phyloP scores from a whole-genome alignment of 2,888 invertebrate species.

The Phymatocera aterrima region DNA sequence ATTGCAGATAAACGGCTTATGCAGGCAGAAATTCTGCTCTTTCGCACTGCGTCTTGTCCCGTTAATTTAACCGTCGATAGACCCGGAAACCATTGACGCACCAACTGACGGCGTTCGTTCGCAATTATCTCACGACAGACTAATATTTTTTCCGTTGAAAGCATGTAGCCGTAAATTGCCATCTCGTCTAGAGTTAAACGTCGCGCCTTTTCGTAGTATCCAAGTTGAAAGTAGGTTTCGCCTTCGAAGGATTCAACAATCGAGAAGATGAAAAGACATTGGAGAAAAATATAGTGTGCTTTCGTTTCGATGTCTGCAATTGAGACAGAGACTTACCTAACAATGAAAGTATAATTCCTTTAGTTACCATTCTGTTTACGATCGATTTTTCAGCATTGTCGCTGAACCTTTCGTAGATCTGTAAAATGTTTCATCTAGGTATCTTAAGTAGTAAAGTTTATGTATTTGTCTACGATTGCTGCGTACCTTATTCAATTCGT shows the following conservation, averaged over 20 bases:
- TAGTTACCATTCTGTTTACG: conserved; percentile 35
- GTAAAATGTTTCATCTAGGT: not conserved
- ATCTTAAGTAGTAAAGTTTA: not conserved
- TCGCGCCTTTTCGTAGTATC: conserved; percentile 24
- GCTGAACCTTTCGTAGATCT: conserved; percentile 6
- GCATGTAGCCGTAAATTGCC: conserved; percentile 33
- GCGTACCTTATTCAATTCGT: conserved; percentile 54
- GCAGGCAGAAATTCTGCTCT: conserved; percentile 52
- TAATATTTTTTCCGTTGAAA: not conserved
- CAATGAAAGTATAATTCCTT: conserved; percentile 51
- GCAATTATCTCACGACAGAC: conserved; percentile 48
- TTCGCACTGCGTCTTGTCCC: conserved; percentile 38
- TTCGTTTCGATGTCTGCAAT: too few species aligned
- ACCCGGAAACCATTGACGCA: conserved; percentile 44
- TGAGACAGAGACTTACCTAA: conserved; percentile 49
- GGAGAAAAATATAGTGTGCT: too few species aligned
- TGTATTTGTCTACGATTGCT: not conserved
- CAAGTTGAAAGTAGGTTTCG: conserved; percentile 29
- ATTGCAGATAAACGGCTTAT: conserved; percentile 53
- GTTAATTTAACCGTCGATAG: not conserved
- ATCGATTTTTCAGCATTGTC: not conserved
- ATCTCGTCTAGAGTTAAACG: conserved; percentile 20
- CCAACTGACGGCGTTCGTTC: conserved; percentile 48
- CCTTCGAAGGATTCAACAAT: not conserved
- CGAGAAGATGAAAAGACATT: not conserved